Base-by-base conservation (phyloP, 2,797 vertebrate species). In the Neosilurus hyrtlii region DNA sequence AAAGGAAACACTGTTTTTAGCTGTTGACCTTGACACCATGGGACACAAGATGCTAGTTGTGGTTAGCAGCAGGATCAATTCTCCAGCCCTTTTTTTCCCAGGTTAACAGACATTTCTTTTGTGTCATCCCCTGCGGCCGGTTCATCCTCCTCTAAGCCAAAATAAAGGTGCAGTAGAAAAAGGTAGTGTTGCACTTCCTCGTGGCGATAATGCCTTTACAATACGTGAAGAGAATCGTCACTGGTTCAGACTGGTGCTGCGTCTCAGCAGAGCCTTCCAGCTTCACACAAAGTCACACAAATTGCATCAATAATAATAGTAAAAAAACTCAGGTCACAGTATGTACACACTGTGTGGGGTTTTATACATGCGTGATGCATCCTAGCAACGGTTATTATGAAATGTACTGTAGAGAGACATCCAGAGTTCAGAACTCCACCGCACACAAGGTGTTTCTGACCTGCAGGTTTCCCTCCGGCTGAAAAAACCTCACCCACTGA, bases 131-230 rank as follows among this genome's bases (percentile, higher is more conserved):
- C 75, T 65, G 59, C 2, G 14, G 84, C 68, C 11, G 20, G 43
- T 79, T 37, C n/a, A 8, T 24, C 67, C 77, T 78, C 66, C 76
- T 80, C 65, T n/a, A 6, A 18, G 3, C 85, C 83, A 83, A 84
- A 89, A 88, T 86, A 89, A 82, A 85, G 80, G 66, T 78, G 84
- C 83, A 37, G 51, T 30, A 22, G 20, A 12, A 86, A 71, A 86
- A 85, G 79, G 84, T 63, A 80, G 74, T 67, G 67, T 86, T 84
- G 77, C 78, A 79, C 24, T 85, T 88, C 89, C 90, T 86, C 61
- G 57, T 61, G 82, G 88, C 79, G 62, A 67, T 73, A 86, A 62
- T 85, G 86, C 79, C 79, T 43, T 57, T 78, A 56, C 70, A 56
- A n/a, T 14, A 67, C 63, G 75, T 51, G 68, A 84, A 63, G 6